Conservation (phyloP, 1,140 invertebrate species). For the Drosophila leontia region DNA sequence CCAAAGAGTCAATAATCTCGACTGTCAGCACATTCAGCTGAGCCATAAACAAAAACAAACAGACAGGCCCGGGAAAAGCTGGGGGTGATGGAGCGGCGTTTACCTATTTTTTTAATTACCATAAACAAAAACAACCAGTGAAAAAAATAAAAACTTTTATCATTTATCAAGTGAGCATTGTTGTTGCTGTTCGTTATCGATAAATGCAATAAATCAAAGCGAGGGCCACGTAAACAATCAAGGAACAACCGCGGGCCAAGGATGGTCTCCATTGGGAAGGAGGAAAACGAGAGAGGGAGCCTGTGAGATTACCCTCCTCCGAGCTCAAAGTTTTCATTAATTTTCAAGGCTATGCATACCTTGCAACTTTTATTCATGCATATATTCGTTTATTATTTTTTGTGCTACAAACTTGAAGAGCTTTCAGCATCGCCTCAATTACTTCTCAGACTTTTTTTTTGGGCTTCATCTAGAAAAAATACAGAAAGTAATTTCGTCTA, state of each 20-base stretch:
- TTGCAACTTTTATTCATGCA: slow-evolving; percentile 27
- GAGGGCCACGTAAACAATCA: slow-evolving; percentile 62
- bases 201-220: slow-evolving; percentile 76
- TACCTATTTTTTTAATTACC: slow-evolving; percentile 75
- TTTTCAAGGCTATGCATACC: slow-evolving; percentile 31
- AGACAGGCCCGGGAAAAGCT: background rate
- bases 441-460: background rate
- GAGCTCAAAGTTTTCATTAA: slow-evolving; percentile 39
- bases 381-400: slow-evolving; percentile 24
- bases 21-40: slow-evolving; percentile 57
- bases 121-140: slow-evolving; percentile 54
- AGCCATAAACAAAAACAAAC: slow-evolving; percentile 48
- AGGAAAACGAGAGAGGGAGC: background rate
- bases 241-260: slow-evolving; percentile 26
- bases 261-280: slow-evolving; percentile 15
- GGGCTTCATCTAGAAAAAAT: slow-evolving; percentile 5
- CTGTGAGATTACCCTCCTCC: background rate
- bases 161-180: slow-evolving; percentile 68
- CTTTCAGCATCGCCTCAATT: slow-evolving; percentile 22
- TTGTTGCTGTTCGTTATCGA: slow-evolving; percentile 49
- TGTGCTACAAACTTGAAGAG: slow-evolving; percentile 11
- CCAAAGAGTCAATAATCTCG: slow-evolving; percentile 55
- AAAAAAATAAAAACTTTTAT: slow-evolving; percentile 68
- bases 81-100: slow-evolving; percentile 7
- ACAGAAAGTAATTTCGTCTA: slow-evolving; percentile 14